Percentiles rank a stretch among this genome's conserved stretches.
These are phyloP conservation scores for Orchesella flavescens DNA, from an alignment of 2,888 invertebrate species.

Conservation along the genomic window DNA sequence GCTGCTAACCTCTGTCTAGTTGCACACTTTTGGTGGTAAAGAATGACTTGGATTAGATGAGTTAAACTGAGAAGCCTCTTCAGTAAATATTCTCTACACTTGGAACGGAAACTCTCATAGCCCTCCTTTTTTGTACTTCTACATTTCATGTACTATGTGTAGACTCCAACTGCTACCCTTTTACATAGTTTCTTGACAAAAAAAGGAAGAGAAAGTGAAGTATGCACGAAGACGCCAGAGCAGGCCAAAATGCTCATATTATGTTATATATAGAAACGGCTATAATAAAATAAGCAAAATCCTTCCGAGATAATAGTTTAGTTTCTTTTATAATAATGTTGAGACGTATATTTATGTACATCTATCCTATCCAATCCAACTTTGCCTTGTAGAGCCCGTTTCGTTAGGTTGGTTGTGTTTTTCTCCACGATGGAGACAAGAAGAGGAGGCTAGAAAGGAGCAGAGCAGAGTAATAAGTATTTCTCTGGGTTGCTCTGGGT, in stretches of 20 bases:
- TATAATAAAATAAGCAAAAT: slow-evolving; percentile 15
- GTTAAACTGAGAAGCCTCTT: slow-evolving; percentile 25
- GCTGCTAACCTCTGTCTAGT: slow-evolving; percentile 48
- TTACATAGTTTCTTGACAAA: too few species aligned
- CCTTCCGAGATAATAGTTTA: too few species aligned
- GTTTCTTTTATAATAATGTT: too few species aligned
- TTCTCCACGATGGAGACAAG: too few species aligned
- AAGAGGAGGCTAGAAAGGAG: background rate
- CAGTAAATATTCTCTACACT: slow-evolving; percentile 49
- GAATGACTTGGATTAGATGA: slow-evolving; percentile 39
- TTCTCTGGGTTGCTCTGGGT: slow-evolving; percentile 60
- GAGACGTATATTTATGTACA: too few species aligned
- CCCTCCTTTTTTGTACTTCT: slow-evolving; percentile 4
- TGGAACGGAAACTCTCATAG: slow-evolving; percentile 23
- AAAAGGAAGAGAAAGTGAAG: slow-evolving; percentile 15
- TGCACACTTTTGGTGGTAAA: slow-evolving; percentile 10
- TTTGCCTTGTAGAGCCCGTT: too few species aligned
- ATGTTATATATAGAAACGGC: slow-evolving; percentile 6
- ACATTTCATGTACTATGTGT: too few species aligned
- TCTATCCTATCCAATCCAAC: too few species aligned
- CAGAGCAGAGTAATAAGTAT: slow-evolving; percentile 43
- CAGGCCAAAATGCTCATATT: slow-evolving; percentile 5
- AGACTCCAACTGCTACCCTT: too few species aligned
- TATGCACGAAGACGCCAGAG: slow-evolving; percentile 12
- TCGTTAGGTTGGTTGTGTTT: too few species aligned